Conservation (phyloP, 1,140 invertebrate species). For the Solenopsis invicta region DNA sequence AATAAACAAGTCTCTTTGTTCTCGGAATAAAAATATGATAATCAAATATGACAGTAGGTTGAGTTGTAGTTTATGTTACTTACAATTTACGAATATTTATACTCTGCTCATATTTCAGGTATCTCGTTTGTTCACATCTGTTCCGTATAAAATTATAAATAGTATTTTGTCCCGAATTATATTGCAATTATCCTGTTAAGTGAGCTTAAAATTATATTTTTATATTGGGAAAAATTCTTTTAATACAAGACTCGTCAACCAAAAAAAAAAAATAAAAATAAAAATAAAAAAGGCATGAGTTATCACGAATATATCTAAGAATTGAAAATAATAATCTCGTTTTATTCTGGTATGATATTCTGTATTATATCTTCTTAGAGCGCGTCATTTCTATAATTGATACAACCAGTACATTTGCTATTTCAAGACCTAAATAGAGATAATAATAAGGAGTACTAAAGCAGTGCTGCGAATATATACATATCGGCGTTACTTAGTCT, state of each 20-base stretch:
- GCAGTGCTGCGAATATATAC: background rate
- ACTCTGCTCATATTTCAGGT: too few species aligned
- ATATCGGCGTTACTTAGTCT: slow-evolving; percentile 38
- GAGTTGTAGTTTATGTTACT: too few species aligned
- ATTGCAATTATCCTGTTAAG: too few species aligned
- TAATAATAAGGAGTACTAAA: slow-evolving; percentile 26
- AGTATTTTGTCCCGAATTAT: too few species aligned
- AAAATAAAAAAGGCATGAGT: background rate
- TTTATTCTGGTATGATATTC: background rate
- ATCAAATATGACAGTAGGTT: too few species aligned
- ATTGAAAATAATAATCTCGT: too few species aligned
- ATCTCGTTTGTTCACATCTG: too few species aligned
- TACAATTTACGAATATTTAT: too few species aligned
- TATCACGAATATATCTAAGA: background rate
- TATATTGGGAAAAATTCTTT: background rate
- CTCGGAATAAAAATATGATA: too few species aligned
- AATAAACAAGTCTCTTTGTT: too few species aligned
- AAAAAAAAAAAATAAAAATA: background rate
- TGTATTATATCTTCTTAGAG: background rate
- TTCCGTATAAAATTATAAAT: too few species aligned
- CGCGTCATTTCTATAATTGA: background rate
- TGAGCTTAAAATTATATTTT: background rate
- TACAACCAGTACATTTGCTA: background rate
- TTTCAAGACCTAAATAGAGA: background rate
- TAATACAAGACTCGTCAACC: background rate